Evolutionary conservation across 37 sponge, comb jelly and placozoan genomes (phyloP), one percentile per base, ranked within the genome.

Genomic region (Ianthella basta): DNA sequence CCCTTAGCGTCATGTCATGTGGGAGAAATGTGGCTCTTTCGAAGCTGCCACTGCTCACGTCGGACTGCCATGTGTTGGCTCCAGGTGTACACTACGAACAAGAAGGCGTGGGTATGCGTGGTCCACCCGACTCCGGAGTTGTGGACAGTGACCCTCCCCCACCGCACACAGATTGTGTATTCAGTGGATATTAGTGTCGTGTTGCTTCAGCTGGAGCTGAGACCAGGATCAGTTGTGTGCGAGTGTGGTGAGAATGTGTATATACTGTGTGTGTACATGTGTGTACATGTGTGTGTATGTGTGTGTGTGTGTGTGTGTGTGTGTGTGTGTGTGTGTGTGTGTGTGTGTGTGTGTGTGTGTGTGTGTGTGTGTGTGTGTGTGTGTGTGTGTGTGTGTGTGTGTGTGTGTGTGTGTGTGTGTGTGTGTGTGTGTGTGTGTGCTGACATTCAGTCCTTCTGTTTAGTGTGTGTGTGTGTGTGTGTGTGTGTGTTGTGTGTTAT

Each of bases 81-180:
- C 0, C 69, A 95, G 93, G 92, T 99, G 80, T 83, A 59, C 29
- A 88, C 95, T 21, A 88, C 86, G 37, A 96, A 96, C 82, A 89
- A 86, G 30, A 91, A 83, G 73, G 56, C 85, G 65, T 95, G 90
- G 86, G 92, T 93, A 10, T 60, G 72, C 23, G 83, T 93, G 4
- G 65, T 99, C 1, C 94, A 89, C 60, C 96, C 96, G 23, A 97
- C 97, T 35, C 95, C 97, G 23, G 99, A 99, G 82, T 92, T 96
- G 30, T 99, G 99, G 99, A 99, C 99, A 0, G 70, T 85, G 63
- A 56, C 94, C 63, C 92, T 99, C 3, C 97, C 97, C 13, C 99
- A 99, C 79, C 91, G 99, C 3, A 99, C 99, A 16, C 99, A 99
- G 83, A 93, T 99, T 54, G 70, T 99, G 63, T 99, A 99, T 89